A percentile compares a stretch with the other conserved stretches of the same genome.
Evolutionary conservation across 2,113 vertebrate genomes (phyloP).

Genomic region (Rhea pennata): DNA sequence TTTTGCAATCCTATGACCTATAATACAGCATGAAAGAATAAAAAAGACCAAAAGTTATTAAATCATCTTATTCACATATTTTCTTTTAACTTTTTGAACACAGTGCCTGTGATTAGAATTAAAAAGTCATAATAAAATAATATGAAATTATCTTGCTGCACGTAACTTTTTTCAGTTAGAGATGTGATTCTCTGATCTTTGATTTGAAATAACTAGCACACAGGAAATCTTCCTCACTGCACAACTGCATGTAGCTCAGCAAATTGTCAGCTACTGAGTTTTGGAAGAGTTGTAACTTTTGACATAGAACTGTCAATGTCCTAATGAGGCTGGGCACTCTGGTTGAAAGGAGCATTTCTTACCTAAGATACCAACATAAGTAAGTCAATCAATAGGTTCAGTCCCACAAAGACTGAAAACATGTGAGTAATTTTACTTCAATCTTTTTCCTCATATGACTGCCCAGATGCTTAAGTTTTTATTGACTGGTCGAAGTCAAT

Average conservation of each 20-base stretch:
- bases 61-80: not conserved
- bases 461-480: not conserved
- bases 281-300: not conserved
- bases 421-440: not conserved
- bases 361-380: not conserved
- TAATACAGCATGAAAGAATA: not conserved
- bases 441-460: not conserved
- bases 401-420: not conserved
- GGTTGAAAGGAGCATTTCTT: not conserved
- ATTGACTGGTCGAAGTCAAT: not conserved
- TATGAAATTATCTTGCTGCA: not conserved
- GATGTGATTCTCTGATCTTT: not conserved
- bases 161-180: not conserved
- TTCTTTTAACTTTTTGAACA: not conserved
- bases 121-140: not conserved
- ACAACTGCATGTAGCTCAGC: not conserved
- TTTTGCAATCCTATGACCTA: not conserved
- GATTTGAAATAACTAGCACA: not conserved
- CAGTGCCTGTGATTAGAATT: not conserved
- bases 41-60: not conserved
- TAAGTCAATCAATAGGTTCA: not conserved
- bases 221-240: not conserved
- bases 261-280: slow-evolving; percentile 20
- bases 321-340: not conserved
- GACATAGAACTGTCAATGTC: slow-evolving; percentile 17